phyloP scores from a whole-genome alignment of 2,113 vertebrate genomes.

The Oncorhynchus kisutch region DNA sequence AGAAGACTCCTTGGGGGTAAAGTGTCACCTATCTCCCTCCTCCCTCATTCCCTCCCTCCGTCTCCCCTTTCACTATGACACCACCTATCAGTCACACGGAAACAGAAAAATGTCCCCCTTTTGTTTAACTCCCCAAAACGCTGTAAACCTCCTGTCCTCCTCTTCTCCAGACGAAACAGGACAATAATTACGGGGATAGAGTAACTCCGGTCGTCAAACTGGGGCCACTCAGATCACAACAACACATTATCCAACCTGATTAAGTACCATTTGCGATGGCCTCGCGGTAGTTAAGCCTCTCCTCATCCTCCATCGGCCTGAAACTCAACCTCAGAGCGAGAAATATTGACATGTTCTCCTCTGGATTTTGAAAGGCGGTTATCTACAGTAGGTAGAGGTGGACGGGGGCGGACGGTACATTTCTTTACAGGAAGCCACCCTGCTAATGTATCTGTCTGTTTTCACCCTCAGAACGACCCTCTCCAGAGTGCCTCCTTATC shows the following conservation, averaged over 20 bases:
- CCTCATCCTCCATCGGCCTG: conserved; percentile 42
- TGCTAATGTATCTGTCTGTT: conserved; percentile 39
- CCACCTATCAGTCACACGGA: neutral
- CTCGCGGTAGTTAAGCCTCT: conserved; percentile 58
- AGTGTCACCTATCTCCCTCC: neutral
- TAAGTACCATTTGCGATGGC: conserved; percentile 74
- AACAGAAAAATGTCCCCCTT: neutral
- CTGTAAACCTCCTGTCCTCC: conserved; percentile 18
- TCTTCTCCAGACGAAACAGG: conserved; percentile 64
- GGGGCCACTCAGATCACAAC: conserved; percentile 73
- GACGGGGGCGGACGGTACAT: conserved; percentile 48
- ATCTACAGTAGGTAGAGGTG: conserved; percentile 25
- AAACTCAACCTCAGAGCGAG: conserved; percentile 64
- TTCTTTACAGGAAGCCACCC: conserved; percentile 64
- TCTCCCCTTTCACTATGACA: neutral
- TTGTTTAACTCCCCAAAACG: neutral
- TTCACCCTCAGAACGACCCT: conserved; percentile 40
- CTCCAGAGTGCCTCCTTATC: conserved; percentile 28
- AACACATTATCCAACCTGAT: conserved; percentile 77
- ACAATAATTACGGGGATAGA: conserved; percentile 67
- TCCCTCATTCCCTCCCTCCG: too few species aligned
- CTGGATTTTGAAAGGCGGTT: conserved; percentile 49
- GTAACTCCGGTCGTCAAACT: conserved; percentile 65
- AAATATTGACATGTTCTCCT: conserved; percentile 66
- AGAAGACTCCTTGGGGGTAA: neutral